Evolutionary conservation across 1,140 invertebrate genomes (phyloP).

Genomic region (Drosophila baimaii): DNA sequence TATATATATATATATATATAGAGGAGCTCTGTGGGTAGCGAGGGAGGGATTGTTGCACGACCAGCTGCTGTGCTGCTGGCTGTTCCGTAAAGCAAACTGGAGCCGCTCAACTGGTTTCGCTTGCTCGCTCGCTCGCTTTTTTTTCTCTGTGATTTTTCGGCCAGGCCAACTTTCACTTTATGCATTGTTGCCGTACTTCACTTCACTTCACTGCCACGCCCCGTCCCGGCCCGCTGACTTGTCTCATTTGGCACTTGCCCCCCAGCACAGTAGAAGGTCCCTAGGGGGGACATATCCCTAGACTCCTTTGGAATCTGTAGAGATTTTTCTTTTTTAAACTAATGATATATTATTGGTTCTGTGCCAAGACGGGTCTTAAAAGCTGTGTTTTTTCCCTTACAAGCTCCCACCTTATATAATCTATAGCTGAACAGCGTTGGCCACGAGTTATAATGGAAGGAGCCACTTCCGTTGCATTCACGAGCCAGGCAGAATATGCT

Average conservation of each 20-base stretch:
- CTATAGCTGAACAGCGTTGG: too few relatives aligned
- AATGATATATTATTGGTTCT: too few relatives aligned
- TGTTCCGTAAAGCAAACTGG: slow-evolving; percentile 41
- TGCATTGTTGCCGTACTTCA: slow-evolving; percentile 76
- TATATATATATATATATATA: too few relatives aligned
- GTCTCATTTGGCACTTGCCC: slow-evolving; percentile 15
- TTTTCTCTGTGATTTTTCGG: slow-evolving; percentile 45
- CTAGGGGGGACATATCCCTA: neutral
- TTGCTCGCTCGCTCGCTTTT: slow-evolving; percentile 4
- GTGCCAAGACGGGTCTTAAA: too few relatives aligned
- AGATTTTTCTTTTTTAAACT: neutral
- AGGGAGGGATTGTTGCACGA: slow-evolving; percentile 65
- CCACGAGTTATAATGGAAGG: too few relatives aligned
- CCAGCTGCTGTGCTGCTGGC: slow-evolving; percentile 56
- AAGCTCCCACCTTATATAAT: too few relatives aligned
- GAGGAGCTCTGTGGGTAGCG: neutral
- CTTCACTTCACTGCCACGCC: slow-evolving; percentile 9
- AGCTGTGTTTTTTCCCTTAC: too few relatives aligned
- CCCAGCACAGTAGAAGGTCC: neutral
- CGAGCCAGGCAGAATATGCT: too few relatives aligned
- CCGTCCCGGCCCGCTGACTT: neutral
- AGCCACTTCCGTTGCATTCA: too few relatives aligned
- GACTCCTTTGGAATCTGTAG: neutral
- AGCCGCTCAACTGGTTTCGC: slow-evolving; percentile 69
- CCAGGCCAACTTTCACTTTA: slow-evolving; percentile 77